Conservation (phyloP, 2,888 invertebrate species). For the Tiliacea citrago region DNA sequence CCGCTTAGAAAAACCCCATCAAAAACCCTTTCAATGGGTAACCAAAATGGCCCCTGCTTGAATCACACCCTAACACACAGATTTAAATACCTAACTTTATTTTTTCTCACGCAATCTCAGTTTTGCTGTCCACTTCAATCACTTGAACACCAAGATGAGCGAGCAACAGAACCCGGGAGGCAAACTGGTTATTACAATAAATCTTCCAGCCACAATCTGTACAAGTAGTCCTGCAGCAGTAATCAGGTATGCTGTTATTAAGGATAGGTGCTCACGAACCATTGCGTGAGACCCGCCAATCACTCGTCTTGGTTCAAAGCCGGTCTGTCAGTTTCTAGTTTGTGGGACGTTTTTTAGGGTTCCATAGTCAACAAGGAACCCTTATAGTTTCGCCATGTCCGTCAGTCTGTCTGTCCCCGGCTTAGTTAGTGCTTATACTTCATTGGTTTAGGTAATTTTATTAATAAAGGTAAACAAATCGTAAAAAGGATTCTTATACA, state of each 20-base stretch:
- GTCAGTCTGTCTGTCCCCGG: no score
- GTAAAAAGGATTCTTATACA: no score
- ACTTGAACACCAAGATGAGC: slow-evolving; percentile 24
- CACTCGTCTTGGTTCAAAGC: slow-evolving; percentile 57
- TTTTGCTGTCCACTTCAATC: slow-evolving; percentile 11
- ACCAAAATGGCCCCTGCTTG: no score
- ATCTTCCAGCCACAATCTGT: slow-evolving; percentile 57
- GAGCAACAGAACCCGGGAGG: slow-evolving; percentile 37
- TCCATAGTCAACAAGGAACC: no score
- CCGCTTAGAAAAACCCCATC: no score
- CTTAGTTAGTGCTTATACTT: no score
- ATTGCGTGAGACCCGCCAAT: slow-evolving; percentile 74
- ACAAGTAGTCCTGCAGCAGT: slow-evolving; percentile 52
- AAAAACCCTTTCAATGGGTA: no score
- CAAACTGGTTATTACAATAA: slow-evolving; percentile 64
- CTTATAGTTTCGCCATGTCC: no score
- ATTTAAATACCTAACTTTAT: background rate
- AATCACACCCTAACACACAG: no score
- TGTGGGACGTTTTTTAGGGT: slow-evolving; percentile 34
- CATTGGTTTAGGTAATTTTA: no score
- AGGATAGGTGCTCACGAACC: slow-evolving; percentile 72
- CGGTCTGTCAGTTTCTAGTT: slow-evolving; percentile 60
- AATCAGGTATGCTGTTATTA: slow-evolving; percentile 65
- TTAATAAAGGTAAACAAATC: no score
- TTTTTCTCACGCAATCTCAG: slow-evolving; percentile 29